Percentiles rank a stretch among this genome's conserved stretches.
Evolutionary conservation across 1,140 invertebrate species (phyloP).

Genomic region (Drosophila sechellia): DNA sequence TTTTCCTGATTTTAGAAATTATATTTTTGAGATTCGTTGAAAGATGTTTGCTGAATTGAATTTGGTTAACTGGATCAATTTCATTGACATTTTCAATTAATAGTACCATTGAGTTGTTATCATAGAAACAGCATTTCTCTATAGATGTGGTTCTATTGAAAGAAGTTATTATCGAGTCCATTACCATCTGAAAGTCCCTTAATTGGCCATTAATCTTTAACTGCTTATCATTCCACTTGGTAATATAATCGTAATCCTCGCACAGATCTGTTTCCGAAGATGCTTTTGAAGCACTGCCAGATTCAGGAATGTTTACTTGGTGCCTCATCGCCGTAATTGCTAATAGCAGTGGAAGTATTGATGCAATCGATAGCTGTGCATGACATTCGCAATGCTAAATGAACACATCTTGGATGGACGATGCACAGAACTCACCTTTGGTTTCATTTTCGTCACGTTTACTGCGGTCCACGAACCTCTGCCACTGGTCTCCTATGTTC

Average conservation of each 20-base stretch:
- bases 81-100: slow-evolving; percentile 22
- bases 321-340: background rate
- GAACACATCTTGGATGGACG: slow-evolving; percentile 1
- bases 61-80: background rate
- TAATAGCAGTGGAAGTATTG: slow-evolving; percentile 42
- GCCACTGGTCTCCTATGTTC: slow-evolving; percentile 10
- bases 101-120: slow-evolving; percentile 14
- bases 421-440: slow-evolving; percentile 36
- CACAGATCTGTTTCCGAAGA: background rate
- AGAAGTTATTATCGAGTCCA: slow-evolving; percentile 1
- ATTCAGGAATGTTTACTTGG: background rate
- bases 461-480: slow-evolving; percentile 31
- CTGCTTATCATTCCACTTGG: slow-evolving; percentile 41
- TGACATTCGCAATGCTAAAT: slow-evolving; percentile 7
- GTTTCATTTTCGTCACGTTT: slow-evolving; percentile 19
- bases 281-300: background rate
- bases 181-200: slow-evolving; percentile 22
- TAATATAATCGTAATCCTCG: slow-evolving; percentile 3
- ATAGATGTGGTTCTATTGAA: background rate
- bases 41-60: slow-evolving; percentile 15
- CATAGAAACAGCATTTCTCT: slow-evolving; percentile 32
- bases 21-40: slow-evolving; percentile 39
- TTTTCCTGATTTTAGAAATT: slow-evolving; percentile 12
- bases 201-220: slow-evolving; percentile 19
- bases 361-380: slow-evolving; percentile 37